Base-by-base conservation (phyloP, 1,140 invertebrate genomes). In the Conus ventricosus region DNA sequence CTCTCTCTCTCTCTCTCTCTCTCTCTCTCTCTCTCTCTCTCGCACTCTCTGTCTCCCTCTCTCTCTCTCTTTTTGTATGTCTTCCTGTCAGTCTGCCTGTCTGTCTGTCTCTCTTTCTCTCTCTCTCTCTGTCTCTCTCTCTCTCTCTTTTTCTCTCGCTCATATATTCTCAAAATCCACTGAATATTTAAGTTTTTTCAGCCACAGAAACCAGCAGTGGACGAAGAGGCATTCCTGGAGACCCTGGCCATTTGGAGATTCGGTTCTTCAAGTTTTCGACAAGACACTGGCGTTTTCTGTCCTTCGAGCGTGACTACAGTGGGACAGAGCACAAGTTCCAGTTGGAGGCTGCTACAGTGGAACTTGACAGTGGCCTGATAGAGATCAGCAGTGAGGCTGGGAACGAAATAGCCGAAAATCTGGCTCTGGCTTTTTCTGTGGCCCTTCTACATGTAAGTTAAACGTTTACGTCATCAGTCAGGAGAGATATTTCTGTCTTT, bases 401-500 rank as follows among this genome's bases (percentile, higher is more conserved):
- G 13, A 87, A 84, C 53, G 90, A 94, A 51, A 90, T 94, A 17
- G 93, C 91, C 11, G 93, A 94, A 88, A 94, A 94, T 82, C 87
- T 94, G 13, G 92, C 91, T 39, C 57, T 94, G 27, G 90, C 93
- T 7, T 94, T 94, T 84, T 90, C 91, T 75, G 92, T 94, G 6
- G 92, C 93, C 10, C 87, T 94, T 4, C 90, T 94, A 7, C 93
- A 94, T 88, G 93, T 94, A 54, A 82, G 87, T 82, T 83, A 5
- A 85, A 60, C 27, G 2, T 57, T 60, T 39, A 39, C 39, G 3
- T 39, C 39, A 39, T 39, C 39, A 39, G 39, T 39, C 39, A 39
- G 39, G 3, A 27, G 17, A 27, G n/a, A 20, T 82, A 17, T 17
- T 20, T 23, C 27, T 4, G 4, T 27, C 17, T 27, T 17, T 23